These are phyloP conservation scores for Helicoverpa assulta DNA, from an alignment of 2,888 invertebrate species.

Conservation along the genomic window DNA sequence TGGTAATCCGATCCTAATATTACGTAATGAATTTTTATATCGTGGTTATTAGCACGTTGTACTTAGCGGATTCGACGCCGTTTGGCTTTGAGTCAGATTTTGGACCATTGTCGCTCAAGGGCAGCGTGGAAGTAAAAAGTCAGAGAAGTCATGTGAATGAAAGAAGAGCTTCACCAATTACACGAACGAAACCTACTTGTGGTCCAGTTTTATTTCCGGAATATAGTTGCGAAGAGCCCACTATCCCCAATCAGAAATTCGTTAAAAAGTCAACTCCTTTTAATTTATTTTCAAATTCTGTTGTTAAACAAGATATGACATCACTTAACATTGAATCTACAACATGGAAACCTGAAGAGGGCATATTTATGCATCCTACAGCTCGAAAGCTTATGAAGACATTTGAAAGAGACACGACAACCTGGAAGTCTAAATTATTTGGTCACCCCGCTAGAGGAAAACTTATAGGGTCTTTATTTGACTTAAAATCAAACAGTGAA, in stretches of 20 bases:
- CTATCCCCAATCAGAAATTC: not conserved
- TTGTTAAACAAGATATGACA: not conserved
- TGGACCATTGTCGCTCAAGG: not conserved
- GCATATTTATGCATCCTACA: not conserved
- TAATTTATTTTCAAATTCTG: not conserved
- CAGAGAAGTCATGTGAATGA: not conserved
- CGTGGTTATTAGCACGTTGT: not conserved
- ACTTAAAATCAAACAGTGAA: not conserved
- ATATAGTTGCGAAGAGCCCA: constrained; percentile 18
- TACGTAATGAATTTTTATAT: constrained; percentile 24
- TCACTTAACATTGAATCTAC: not conserved
- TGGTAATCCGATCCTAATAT: constrained; percentile 10
- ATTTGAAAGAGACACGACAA: constrained; percentile 2
- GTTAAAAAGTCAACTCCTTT: not conserved
- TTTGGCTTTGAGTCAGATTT: not conserved
- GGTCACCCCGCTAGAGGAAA: not conserved
- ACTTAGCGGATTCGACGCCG: constrained; percentile 2
- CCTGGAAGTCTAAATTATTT: constrained; percentile 1
- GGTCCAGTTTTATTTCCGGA: constrained; percentile 13
- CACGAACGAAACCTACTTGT: constrained; percentile 12
- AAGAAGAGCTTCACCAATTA: not conserved
- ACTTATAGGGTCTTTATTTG: constrained; percentile 3
- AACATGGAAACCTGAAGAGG: constrained; percentile 2
- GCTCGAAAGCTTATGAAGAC: constrained; percentile 1
- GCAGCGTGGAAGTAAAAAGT: not conserved